Evolutionary conservation across 2,888 invertebrate genomes (phyloP), one percentile per base, ranked within the genome.

Genomic region (Limnephilus marmoratus): DNA sequence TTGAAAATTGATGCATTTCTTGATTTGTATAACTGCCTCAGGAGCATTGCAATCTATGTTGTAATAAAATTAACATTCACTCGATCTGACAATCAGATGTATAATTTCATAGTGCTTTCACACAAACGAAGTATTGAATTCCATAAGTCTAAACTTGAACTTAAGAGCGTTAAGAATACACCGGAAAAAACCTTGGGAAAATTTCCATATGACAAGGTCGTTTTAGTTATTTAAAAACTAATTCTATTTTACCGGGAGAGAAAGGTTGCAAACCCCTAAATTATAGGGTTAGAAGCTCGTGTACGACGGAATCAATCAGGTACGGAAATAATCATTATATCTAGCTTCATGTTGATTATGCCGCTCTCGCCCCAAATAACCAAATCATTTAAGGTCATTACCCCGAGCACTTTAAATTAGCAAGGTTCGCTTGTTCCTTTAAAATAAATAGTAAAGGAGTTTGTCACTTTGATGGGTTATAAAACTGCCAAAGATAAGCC

Each of bases 221-320:
- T 45, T 45, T 12, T 45, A 45, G 45, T 45, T 45, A 2, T 45
- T 45, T 45, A 45, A 45, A 9, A 9, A 41, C 41, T 12, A 12
- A 5, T 0, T 45, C 11, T 1, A 7, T n/a, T 53, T 24, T n/a
- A n/a, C 24, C 9, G 24, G 1, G 24, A 0, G 9, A 9, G 9
- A 68, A 9, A 68, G 53, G 11, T 68, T 68, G 68, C 24, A 9
- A 9, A 24, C 68, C 68, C 68, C 68, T 24, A n/a, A 68, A 1
- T 68, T 2, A 24, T 68, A 24, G 68, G 68, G 24, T 24, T n/a
- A 68, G 24, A 68, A 2, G n/a, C 68, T 68, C 24, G 9, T n/a
- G 11, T 24, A 68, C n/a, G 24, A 68, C 9, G 24, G 68, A 68
- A 68, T 68, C 68, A 24, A 68, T 68, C 68, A 68, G 68, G 68